Base-by-base conservation (phyloP, 2,113 vertebrate genomes). In the Canis aureus region DNA sequence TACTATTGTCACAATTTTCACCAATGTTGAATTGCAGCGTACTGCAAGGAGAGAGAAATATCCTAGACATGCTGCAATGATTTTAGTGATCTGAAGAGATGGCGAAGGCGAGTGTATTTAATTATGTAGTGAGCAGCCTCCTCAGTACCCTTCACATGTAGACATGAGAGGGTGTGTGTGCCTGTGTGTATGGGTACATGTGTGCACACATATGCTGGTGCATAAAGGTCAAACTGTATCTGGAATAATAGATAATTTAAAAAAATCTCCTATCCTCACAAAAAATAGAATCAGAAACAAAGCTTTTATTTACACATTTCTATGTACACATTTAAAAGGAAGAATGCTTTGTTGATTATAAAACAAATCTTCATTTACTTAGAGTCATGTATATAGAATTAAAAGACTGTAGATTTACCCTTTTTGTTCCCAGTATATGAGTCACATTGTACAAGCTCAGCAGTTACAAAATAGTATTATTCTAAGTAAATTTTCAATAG, bases 361-460 rank as follows among this genome's bases (percentile, higher is more conserved):
- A 82, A 86, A 23, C 8, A 91, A 53, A 69, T 60, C 15, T 89
- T 87, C 32, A 20, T 73, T 92, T 93, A 76, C 5, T 94, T 94
- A 69, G n/a, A 85, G 49, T 78, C n/a, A 59, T 62, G 32, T 51
- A 85, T 69, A 66, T 20, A 80, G n/a, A 94, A 79, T 89, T 90
- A 16, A 91, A 93, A 73, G 67, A 89, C 86, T 59, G 67, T 4
- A 60, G 57, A 79, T 88, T 91, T 80, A 71, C 12, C 32, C 16
- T 55, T 92, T 86, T 20, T 79, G 22, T 85, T 38, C 43, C 38
- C 13, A 78, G 23, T 83, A 38, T 73, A 71, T 17, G 49, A 94
- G 67, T 85, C 73, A 89, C 66, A 35, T 95, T 96, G 22, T 29
- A 89, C 13, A 89, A 43, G 22, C 49, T 96, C 59, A 97, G 94